Evolutionary conservation across 2,888 invertebrate genomes (phyloP), one percentile per base, ranked within the genome.

Genomic region (Mythimna albipuncta): DNA sequence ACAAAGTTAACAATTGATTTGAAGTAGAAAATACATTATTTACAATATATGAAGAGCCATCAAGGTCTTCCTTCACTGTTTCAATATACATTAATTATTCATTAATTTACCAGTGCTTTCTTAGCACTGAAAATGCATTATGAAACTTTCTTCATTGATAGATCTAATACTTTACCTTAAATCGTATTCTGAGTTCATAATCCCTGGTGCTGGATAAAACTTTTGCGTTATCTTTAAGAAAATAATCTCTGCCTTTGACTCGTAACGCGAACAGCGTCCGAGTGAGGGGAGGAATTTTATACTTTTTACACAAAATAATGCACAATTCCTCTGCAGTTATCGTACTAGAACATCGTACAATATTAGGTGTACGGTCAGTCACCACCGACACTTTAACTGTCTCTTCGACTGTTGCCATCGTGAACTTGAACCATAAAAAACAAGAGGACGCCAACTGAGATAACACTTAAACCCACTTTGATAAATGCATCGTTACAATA

Each of bases 111-210:
- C 26, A 32, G 35, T 21, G 54, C 10, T 59, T 63, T 47, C 54
- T 50, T 71, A 55, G 32, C 55, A 66, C 19, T 38, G 19, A n/a
- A 72, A 58, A 76, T 44, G 41, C 13, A 69, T 19, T 32, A 64
- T 1, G 16, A 55, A 64, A 44, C 10, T 21, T 67, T 6, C 9
- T 64, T 35, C 7, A 52, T 11, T 50, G 44, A 38, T 54, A 0
- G 52, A 55, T 54, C 21, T 21, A 65, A 52, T 66, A 64, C 84
- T 86, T 88, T 88, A 97, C 97, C 94, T 98, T 98, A 90, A 98
- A 99, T 68, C 99, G 97, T 88, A 99, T 97, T 78, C 98, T 97
- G 85, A 99, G 97, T 86, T 98, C 98, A 89, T 97, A 97, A 85
- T 97, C 97, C 69, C 96, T 93, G 74, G 97, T 96, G 82, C 94